Base-by-base conservation (phyloP, 2,113 vertebrate genomes). In the Crotalus tigris region DNA sequence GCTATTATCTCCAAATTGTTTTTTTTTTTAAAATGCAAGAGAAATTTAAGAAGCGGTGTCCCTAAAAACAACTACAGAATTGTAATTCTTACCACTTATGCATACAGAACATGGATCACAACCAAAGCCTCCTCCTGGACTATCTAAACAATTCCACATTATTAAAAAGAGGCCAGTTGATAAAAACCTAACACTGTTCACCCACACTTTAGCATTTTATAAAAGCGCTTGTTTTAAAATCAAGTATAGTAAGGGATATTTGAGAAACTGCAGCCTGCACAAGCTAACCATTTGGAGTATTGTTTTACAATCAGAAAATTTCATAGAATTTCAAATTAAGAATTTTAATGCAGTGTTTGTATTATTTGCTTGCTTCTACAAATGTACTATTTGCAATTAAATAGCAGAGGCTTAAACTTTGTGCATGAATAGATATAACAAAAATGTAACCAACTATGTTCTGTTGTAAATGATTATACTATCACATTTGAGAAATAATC, bases 401-500 rank as follows among this genome's bases (percentile, higher is more conserved):
- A n/a, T 69, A 69, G 29, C 29, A 33, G 64, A 69, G 64, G 12
- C 53, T 11, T 87, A 51, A 51, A 87, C 26, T 53, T 61, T 59
- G 23, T 46, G 24, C 6, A 21, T 33, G 33, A 21, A 85, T 17
- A 85, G 33, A 85, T 44, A 46, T 21, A 91, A 24, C 33, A 57
- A 59, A 81, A 81, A 81, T 81, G 17, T 81, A 81, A 81, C 33
- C 75, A 81, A 90, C 4, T 61, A 23, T n/a, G 51, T 59, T 1
- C 57, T 49, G 49, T 9, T 87, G 94, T 59, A 91, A 92, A 44
- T 85, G 51, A 91, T 49, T 46, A 57, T 9, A 85, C 59, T 29
- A 89, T 81, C 58, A 94, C 89, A 92, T 54, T 91, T 59, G 95
- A 95, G 94, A 96, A 90, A 54, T 86, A 61, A 21, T 95, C 17